Percentiles rank a stretch among this genome's conserved stretches.
These are phyloP conservation scores for Enteromius viviparus DNA, from an alignment of 2,797 vertebrate species.

Conservation along the genomic window DNA sequence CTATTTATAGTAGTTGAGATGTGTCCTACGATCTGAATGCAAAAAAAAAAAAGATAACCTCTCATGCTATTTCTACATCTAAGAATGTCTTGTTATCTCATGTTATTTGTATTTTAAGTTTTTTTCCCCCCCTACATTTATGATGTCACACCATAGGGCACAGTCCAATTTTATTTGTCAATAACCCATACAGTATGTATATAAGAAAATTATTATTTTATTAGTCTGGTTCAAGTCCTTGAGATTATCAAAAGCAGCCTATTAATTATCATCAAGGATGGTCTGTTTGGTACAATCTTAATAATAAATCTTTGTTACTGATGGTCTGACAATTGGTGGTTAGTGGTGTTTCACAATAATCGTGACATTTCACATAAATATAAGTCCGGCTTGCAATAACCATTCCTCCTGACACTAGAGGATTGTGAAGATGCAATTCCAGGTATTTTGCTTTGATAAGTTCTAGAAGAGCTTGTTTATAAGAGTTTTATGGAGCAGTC, in stretches of 20 bases:
- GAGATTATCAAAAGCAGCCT: background rate
- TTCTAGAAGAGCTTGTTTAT: background rate
- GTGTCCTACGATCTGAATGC: too few relatives aligned
- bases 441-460: background rate
- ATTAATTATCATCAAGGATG: background rate
- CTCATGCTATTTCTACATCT: too few relatives aligned
- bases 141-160: too few relatives aligned
- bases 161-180: too few relatives aligned
- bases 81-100: too few relatives aligned
- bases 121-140: too few relatives aligned
- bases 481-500: background rate
- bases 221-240: too few relatives aligned
- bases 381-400: background rate
- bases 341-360: background rate
- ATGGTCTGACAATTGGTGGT: background rate
- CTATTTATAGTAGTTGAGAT: background rate
- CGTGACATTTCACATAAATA: background rate
- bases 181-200: too few relatives aligned
- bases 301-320: background rate
- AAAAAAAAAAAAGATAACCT: too few relatives aligned
- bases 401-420: background rate
- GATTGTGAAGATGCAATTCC: constrained; percentile 7
- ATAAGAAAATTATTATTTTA: too few relatives aligned
- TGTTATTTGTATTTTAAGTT: too few relatives aligned
- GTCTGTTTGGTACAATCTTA: background rate